Evolutionary conservation across 2,888 invertebrate species (phyloP), one percentile per base, ranked within the genome.

Genomic region (Odontocolon sp.): DNA sequence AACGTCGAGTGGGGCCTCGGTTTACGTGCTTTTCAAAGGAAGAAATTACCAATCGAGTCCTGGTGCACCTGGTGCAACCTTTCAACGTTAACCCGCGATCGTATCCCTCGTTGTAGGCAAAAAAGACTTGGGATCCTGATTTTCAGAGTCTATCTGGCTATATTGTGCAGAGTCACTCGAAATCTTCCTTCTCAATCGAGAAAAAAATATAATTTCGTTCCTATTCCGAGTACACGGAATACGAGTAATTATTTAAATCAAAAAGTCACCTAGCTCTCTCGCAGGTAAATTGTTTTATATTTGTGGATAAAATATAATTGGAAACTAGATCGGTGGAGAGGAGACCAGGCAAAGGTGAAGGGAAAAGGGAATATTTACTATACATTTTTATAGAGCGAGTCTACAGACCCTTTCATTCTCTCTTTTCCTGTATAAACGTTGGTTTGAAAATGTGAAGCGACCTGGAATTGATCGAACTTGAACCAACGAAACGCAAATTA

Each of bases 191-290:
- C 72, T n/a, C 61, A 54, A 38, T 59, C 28, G 45, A 33, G 23
- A 56, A 64, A 54, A 57, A 28, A 59, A 59, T 31, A 31, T 16
- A 11, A 11, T 9, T 4, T 33, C 31, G 11, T 14, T 26, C 11
- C 9, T 3, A 38, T 14, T 47, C 33, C 50, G 26, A n/a, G 26
- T 9, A 26, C 23, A 50, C n/a, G 11, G 11, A 23, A n/a, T 6
- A 47, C 18, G 16, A 23, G 36, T n/a, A 64, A 64, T 64, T 64
- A 64, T 64, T 50, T 38, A 50, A 64, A 64, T 64, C 16, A 36
- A 64, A 64, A 50, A 64, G 14, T 23, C 16, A 50, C 36, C 16
- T 52, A 18, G 3, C 16, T 4, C 21, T 8, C 1, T 11, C n/a
- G 3, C 21, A 5, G 4, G 16, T 18, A 23, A 56, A 56, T n/a